A percentile compares a stretch with the other conserved stretches of the same genome.
These are phyloP conservation scores for Griposia aprilina DNA, from an alignment of 2,888 invertebrate species.

Conservation along the genomic window DNA sequence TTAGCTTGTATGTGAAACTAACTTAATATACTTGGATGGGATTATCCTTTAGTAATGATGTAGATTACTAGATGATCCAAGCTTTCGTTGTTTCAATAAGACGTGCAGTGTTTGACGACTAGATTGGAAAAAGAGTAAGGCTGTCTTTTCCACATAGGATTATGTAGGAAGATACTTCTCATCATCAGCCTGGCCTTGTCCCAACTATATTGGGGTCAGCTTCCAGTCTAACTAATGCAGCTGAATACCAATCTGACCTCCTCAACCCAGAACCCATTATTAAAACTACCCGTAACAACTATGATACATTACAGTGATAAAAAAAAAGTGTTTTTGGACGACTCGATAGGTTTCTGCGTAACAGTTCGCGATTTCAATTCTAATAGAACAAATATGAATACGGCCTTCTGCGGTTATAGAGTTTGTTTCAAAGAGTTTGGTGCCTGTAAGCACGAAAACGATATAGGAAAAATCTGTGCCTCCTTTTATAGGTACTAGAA, in stretches of 20 bases:
- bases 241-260: no score
- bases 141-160: background rate
- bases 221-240: no score
- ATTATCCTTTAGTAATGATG: constrained; percentile 1
- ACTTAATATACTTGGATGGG: constrained; percentile 3
- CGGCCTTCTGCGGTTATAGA: background rate
- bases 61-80: background rate
- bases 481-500: background rate
- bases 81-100: background rate
- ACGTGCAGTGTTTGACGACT: background rate
- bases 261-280: no score
- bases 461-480: background rate
- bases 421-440: background rate
- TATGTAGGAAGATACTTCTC: background rate
- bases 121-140: background rate
- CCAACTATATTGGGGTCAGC: no score
- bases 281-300: no score
- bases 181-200: no score
- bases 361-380: constrained; percentile 19
- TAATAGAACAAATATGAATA: constrained; percentile 25
- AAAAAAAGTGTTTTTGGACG: background rate
- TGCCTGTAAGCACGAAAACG: background rate
- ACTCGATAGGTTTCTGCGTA: background rate
- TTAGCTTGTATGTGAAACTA: constrained; percentile 23
- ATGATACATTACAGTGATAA: no score